phyloP scores from a whole-genome alignment of 2,797 vertebrate genomes.

The Tokudaia muenninki region DNA sequence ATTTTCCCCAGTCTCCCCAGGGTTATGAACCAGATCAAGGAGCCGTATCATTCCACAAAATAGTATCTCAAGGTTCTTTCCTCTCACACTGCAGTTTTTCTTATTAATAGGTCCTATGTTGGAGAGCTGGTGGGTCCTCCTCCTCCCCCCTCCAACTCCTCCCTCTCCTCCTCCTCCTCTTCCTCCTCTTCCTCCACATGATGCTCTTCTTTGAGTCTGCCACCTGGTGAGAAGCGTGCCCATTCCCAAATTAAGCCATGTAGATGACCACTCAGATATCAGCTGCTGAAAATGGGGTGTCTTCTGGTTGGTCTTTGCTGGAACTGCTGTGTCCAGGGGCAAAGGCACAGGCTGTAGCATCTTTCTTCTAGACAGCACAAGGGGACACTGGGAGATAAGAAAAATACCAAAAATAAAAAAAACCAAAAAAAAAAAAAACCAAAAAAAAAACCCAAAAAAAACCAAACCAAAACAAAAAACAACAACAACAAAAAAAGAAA shows the following conservation, averaged over 20 bases:
- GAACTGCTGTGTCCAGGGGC: constrained; percentile 11
- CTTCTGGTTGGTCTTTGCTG: constrained; percentile 42
- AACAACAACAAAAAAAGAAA: not conserved
- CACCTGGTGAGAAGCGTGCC: constrained; percentile 37
- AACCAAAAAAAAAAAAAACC: no score
- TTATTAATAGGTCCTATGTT: constrained; percentile 73
- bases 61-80: constrained; percentile 75
- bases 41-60: constrained; percentile 75
- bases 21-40: constrained; percentile 79
- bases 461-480: no score
- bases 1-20: constrained; percentile 80
- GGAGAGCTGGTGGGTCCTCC: constrained; percentile 67
- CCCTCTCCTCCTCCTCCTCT: no score
- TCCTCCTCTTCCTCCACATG: not conserved
- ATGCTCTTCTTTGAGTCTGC: constrained; percentile 15
- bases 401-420: constrained; percentile 10
- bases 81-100: constrained; percentile 78
- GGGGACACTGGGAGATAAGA: not conserved
- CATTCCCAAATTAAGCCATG: constrained; percentile 62
- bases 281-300: constrained; percentile 54
- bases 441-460: no score
- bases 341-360: not conserved
- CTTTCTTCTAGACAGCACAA: not conserved
- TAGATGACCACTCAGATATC: constrained; percentile 69
- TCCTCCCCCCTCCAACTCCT: constrained; percentile 23